Evolutionary conservation across 2,797 vertebrate genomes (phyloP), one percentile per base, ranked within the genome.

Genomic region (Chromobotia macracanthus): DNA sequence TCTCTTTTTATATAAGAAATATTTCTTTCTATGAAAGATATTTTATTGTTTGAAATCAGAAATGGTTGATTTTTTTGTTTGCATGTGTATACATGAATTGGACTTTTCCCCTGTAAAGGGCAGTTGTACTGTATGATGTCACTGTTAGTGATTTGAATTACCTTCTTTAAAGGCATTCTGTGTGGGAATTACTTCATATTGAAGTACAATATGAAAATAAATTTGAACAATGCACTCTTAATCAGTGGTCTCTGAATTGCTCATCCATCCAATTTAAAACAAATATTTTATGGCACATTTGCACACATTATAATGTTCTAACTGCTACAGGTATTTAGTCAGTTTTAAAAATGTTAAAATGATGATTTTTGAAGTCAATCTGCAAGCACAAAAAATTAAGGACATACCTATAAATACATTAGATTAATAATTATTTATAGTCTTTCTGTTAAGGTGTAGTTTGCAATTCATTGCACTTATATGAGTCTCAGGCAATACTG

Each of bases 1-100:
- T 28, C 38, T 61, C 16, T 44, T 76, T 28, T 80, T 89, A 80
- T 89, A 80, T 80, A 78, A 65, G 84, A 85, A 87, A 85, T 19
- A 61, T 78, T 77, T 83, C 28, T 25, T 56, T 67, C 84, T 77
- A 55, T 11, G 55, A 78, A 28, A 61, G 16, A 61, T 61, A 12
- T 21, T 61, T 61, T 28, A 61, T 25, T 25, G 41, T 44, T 44
- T 44, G n/a, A n/a, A n/a, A n/a, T n/a, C n/a, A n/a, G n/a, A n/a
- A n/a, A n/a, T n/a, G n/a, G n/a, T n/a, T n/a, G n/a, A 15, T 61
- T 15, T 25, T 16, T 67, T 67, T 13, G 51, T 79, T 72, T 65
- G 41, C 18, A 66, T 79, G 71, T 61, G 41, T 44, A 7, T 44
- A 44, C 41, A 44, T 44, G 41, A 44, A 44, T 7, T 44, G 56